Evolutionary conservation across 2,113 vertebrate species (phyloP).

Genomic region (Conger conger): DNA sequence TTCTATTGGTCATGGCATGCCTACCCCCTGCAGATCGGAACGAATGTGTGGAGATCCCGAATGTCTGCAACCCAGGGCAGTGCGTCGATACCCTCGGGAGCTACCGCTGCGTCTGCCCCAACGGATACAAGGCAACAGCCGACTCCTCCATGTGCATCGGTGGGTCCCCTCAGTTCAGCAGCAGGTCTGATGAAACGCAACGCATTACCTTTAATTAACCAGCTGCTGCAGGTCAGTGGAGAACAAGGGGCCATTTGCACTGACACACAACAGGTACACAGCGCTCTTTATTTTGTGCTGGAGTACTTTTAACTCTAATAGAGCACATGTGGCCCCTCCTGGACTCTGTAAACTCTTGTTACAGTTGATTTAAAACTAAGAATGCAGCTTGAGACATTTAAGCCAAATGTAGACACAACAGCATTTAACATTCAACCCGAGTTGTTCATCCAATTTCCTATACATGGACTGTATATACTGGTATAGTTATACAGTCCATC

Average conservation of each 20-base stretch:
- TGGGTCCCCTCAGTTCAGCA: constrained; percentile 31
- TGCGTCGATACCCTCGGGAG: constrained; percentile 90
- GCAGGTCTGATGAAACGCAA: background rate
- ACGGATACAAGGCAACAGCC: constrained; percentile 86
- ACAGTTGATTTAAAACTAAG: too few relatives aligned
- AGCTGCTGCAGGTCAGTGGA: background rate
- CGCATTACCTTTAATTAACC: too few relatives aligned
- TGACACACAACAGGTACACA: background rate
- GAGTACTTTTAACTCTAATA: too few relatives aligned
- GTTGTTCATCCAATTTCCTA: background rate
- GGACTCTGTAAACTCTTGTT: too few relatives aligned
- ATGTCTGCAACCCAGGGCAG: constrained; percentile 88
- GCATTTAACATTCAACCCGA: background rate
- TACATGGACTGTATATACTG: too few relatives aligned
- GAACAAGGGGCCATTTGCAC: background rate
- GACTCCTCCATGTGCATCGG: constrained; percentile 93
- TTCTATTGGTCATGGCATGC: too few relatives aligned
- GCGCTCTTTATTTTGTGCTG: too few relatives aligned
- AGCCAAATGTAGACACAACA: background rate
- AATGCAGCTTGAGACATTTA: background rate
- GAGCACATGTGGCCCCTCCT: too few relatives aligned
- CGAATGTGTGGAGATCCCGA: constrained; percentile 88
- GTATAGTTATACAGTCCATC: too few relatives aligned
- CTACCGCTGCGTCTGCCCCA: constrained; percentile 89
- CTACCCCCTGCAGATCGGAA: constrained; percentile 82